A percentile compares a stretch with the other conserved stretches of the same genome.
phyloP scores from a whole-genome alignment of 2,113 vertebrate genomes.

The Nycticryphes semicollaris region DNA sequence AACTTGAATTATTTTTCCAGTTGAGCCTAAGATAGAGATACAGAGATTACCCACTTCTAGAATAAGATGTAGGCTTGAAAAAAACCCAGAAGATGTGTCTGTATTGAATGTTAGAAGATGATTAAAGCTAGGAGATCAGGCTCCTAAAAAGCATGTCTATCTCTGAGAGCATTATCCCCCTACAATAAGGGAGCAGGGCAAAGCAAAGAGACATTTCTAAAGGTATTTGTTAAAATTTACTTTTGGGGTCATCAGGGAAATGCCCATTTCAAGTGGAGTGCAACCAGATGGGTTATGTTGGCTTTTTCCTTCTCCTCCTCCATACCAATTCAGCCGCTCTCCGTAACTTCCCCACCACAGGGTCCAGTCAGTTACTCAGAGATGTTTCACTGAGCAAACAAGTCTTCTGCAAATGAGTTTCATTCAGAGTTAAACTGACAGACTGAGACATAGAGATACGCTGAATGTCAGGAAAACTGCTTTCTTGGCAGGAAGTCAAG shows the following conservation, averaged over 20 bases:
- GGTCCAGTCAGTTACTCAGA: background rate
- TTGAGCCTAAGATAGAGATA: background rate
- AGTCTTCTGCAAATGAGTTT: background rate
- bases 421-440: background rate
- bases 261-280: background rate
- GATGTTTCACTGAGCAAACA: background rate
- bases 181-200: background rate
- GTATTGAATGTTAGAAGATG: background rate
- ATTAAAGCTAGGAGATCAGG: background rate
- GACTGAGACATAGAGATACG: background rate
- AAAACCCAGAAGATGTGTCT: background rate
- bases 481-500: background rate
- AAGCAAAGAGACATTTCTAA: background rate
- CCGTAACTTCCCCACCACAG: background rate
- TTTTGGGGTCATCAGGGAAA: background rate
- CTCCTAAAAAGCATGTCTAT: background rate
- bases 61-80: background rate
- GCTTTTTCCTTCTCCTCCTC: background rate
- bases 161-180: background rate
- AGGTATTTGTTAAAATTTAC: background rate
- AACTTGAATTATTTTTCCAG: slow-evolving; percentile 26
- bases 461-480: background rate
- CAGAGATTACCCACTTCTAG: background rate
- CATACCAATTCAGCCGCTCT: background rate
- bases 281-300: background rate